These are phyloP conservation scores for Sesamia inferens DNA, from an alignment of 2,888 invertebrate genomes.

Conservation along the genomic window DNA sequence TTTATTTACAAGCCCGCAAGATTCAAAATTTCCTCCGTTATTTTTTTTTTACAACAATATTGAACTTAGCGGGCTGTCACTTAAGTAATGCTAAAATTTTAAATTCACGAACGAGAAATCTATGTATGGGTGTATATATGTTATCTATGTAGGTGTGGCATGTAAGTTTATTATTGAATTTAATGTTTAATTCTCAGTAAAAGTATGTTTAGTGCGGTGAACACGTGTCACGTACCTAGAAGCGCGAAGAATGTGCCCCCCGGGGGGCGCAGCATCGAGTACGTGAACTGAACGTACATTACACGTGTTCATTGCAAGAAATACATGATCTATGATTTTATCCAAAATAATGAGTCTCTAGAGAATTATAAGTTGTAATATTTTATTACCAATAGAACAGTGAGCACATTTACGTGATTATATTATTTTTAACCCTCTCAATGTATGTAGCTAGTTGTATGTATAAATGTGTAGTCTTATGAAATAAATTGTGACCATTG, in stretches of 20 bases:
- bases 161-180: background rate
- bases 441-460: conserved; percentile 35
- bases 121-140: background rate
- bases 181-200: conserved; percentile 13
- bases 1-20: background rate
- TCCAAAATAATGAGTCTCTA: conserved; percentile 10
- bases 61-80: background rate
- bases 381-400: background rate
- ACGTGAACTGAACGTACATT: conserved; percentile 16
- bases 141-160: background rate
- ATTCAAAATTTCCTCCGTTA: background rate
- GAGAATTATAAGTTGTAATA: background rate
- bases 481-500: conserved; percentile 26
- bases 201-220: conserved; percentile 14
- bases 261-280: background rate
- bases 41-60: background rate
- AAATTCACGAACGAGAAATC: background rate
- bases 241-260: background rate
- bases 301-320: conserved; percentile 17
- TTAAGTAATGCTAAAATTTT: background rate
- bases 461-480: conserved; percentile 32
- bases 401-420: conserved; percentile 2
- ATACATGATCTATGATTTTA: background rate
- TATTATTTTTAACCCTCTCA: conserved; percentile 16
- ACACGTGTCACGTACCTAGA: background rate